phyloP scores from a whole-genome alignment of 1,140 invertebrate species.

The Hesperophylax magnus region DNA sequence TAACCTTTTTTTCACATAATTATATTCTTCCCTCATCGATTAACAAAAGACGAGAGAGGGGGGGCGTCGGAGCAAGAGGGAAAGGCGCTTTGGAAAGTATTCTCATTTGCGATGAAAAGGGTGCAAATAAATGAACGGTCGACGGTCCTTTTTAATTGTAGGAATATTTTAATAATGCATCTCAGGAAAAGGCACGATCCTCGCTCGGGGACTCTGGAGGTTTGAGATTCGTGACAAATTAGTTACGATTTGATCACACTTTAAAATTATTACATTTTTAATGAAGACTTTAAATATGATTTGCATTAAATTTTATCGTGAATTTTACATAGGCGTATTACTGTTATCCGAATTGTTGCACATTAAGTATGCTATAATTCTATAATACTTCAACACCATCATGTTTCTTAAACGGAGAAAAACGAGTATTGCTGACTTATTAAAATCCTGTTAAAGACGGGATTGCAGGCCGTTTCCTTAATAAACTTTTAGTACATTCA shows the following conservation, averaged over 20 bases:
- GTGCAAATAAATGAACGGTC: slow-evolving; percentile 48
- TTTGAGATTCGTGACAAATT: slow-evolving; percentile 38
- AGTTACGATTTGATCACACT: slow-evolving; percentile 4
- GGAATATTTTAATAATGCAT: slow-evolving; percentile 57
- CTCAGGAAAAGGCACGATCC: slow-evolving; percentile 52
- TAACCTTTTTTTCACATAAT: slow-evolving; percentile 45
- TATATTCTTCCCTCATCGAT: slow-evolving; percentile 52
- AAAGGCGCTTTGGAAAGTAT: slow-evolving; percentile 43
- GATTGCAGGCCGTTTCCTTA: too few species aligned
- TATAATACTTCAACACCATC: too few species aligned
- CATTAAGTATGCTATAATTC: too few species aligned
- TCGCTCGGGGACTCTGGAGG: neutral
- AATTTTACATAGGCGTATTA: too few species aligned
- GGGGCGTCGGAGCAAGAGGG: neutral
- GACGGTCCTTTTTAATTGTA: slow-evolving; percentile 57
- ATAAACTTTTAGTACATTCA: too few species aligned
- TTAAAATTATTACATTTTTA: slow-evolving; percentile 10
- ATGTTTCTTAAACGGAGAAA: too few species aligned
- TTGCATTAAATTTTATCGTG: too few species aligned
- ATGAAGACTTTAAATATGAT: neutral
- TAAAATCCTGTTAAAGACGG: too few species aligned
- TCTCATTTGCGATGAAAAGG: slow-evolving; percentile 49
- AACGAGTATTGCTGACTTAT: too few species aligned
- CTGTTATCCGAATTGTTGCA: too few species aligned
- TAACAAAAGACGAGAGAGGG: slow-evolving; percentile 30